These are phyloP conservation scores for Mesembrinibis cayennensis DNA, from an alignment of 2,113 vertebrate genomes.

Conservation along the genomic window DNA sequence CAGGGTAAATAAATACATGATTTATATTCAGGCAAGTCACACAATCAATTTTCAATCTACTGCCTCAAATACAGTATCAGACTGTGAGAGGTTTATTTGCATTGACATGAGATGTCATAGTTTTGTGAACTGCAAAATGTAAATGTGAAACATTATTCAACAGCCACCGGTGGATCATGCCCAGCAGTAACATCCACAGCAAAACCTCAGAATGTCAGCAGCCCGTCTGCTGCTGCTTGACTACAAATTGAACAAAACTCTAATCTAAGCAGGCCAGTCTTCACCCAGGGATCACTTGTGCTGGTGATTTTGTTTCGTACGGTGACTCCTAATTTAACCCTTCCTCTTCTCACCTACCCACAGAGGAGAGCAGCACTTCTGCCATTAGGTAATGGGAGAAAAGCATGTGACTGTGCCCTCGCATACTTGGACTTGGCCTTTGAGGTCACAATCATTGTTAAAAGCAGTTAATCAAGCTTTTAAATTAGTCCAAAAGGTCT, in stretches of 20 bases:
- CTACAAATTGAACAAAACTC: background rate
- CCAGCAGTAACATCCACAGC: background rate
- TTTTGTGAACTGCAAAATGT: conserved; percentile 18
- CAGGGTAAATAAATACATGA: conserved; percentile 31
- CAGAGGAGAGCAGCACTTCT: background rate
- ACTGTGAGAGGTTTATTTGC: conserved; percentile 44
- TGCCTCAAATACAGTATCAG: conserved; percentile 41
- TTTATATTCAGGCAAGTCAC: conserved; percentile 55
- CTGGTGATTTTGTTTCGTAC: background rate
- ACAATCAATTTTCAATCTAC: conserved; percentile 63
- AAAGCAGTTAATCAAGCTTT: conserved; percentile 9
- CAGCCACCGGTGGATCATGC: background rate
- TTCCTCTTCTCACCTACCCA: background rate
- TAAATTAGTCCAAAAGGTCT: background rate
- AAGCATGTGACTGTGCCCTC: background rate
- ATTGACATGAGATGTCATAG: conserved; percentile 28
- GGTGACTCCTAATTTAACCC: background rate
- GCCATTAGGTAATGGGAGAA: background rate
- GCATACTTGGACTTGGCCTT: background rate
- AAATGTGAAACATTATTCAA: conserved; percentile 11
- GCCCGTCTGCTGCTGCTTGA: background rate
- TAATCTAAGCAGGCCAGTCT: background rate
- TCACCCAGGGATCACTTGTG: background rate
- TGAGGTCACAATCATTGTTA: background rate
- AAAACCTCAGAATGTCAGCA: background rate